Percentiles rank a stretch among this genome's conserved stretches.
Evolutionary conservation across 1,140 invertebrate species (phyloP).

Genomic region (Oryzaephilus surinamensis): DNA sequence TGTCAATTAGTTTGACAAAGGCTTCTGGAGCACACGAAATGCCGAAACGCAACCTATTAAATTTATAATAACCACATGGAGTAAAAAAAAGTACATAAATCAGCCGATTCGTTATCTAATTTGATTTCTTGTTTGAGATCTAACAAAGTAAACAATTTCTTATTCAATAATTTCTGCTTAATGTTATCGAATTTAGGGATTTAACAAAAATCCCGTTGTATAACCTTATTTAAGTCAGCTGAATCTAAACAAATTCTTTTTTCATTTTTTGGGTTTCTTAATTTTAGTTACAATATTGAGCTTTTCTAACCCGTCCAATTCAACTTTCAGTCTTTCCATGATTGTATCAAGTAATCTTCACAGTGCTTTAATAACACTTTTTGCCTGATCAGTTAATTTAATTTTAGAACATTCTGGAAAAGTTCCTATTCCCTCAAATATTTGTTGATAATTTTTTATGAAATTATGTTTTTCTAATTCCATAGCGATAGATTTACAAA

Average conservation of each 20-base stretch:
- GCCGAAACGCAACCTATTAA: constrained; percentile 31
- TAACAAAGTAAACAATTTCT: constrained; percentile 16
- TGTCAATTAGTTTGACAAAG: constrained; percentile 17
- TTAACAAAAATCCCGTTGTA: constrained; percentile 11
- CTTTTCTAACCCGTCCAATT: too few relatives aligned
- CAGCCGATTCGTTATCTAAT: constrained; percentile 15
- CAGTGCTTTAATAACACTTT: too few relatives aligned
- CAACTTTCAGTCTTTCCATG: too few relatives aligned
- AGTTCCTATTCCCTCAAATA: too few relatives aligned
- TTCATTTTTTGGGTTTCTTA: constrained; percentile 14
- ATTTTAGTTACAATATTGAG: too few relatives aligned
- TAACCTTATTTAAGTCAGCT: constrained; percentile 14
- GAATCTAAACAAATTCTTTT: constrained; percentile 18
- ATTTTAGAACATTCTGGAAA: too few relatives aligned
- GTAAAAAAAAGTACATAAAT: constrained; percentile 24
- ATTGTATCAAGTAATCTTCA: too few relatives aligned
- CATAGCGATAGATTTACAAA: too few relatives aligned
- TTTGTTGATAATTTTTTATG: too few relatives aligned
- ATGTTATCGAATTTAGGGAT: constrained; percentile 17
- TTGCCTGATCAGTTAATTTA: too few relatives aligned
- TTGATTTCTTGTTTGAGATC: constrained; percentile 20
- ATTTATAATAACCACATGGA: constrained; percentile 31
- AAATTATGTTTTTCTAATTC: too few relatives aligned
- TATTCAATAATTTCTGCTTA: constrained; percentile 9
- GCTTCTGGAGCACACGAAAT: constrained; percentile 21